phyloP scores from a whole-genome alignment of 1,140 invertebrate species.

The Drosophila takahashii region DNA sequence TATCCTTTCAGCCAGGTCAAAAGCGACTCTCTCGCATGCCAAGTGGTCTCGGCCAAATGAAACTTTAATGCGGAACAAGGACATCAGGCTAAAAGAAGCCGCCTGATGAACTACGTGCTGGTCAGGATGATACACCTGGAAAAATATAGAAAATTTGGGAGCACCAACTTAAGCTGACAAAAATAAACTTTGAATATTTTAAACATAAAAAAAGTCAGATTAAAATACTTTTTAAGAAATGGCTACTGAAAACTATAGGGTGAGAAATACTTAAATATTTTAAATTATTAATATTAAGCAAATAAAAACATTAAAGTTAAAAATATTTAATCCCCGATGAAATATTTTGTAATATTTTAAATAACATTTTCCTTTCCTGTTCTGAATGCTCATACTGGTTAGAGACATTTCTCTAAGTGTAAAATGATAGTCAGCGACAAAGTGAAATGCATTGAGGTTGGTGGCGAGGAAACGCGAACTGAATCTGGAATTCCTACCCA shows the following conservation, averaged over 20 bases:
- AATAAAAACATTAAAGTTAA: too few relatives aligned
- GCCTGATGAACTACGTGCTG: slow-evolving; percentile 55
- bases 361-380: too few relatives aligned
- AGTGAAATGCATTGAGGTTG: slow-evolving; percentile 58
- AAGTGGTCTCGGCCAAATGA: slow-evolving; percentile 53
- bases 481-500: slow-evolving; percentile 15
- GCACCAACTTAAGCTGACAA: too few relatives aligned
- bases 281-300: too few relatives aligned
- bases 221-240: too few relatives aligned
- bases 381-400: too few relatives aligned
- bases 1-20: slow-evolving; percentile 45
- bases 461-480: slow-evolving; percentile 15
- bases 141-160: neutral
- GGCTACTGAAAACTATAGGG: too few relatives aligned
- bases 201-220: too few relatives aligned
- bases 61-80: slow-evolving; percentile 63
- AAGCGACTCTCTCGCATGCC: slow-evolving; percentile 26
- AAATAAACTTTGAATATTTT: too few relatives aligned
- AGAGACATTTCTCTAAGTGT: neutral
- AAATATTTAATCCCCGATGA: too few relatives aligned
- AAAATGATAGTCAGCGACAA: slow-evolving; percentile 16
- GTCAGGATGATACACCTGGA: slow-evolving; percentile 26
- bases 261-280: too few relatives aligned
- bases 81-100: slow-evolving; percentile 28
- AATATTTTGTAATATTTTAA: too few relatives aligned